Percentiles rank a stretch among this genome's conserved stretches.
Evolutionary conservation across 1,140 invertebrate genomes (phyloP).

Genomic region (Oryctes rhinoceros): DNA sequence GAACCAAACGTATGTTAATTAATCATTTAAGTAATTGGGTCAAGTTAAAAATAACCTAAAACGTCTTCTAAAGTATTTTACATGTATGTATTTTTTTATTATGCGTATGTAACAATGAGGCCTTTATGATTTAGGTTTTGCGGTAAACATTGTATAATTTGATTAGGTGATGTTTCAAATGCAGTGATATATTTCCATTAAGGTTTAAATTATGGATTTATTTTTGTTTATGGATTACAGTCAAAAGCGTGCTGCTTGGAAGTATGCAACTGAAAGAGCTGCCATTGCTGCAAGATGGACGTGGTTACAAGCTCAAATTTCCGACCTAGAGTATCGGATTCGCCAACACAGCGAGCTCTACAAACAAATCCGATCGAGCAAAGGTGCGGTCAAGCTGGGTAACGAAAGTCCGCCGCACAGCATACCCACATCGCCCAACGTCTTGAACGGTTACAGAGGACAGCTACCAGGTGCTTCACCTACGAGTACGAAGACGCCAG

Average conservation of each 20-base stretch:
- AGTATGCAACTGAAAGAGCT: constrained; percentile 82
- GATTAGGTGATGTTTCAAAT: too few species aligned
- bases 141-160: too few species aligned
- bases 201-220: too few species aligned
- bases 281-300: constrained; percentile 87
- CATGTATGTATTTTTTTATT: too few species aligned
- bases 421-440: constrained; percentile 54
- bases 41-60: too few species aligned
- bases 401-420: constrained; percentile 49
- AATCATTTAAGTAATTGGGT: too few species aligned
- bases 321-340: constrained; percentile 91
- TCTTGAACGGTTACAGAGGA: constrained; percentile 71
- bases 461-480: constrained; percentile 65
- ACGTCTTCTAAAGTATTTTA: too few species aligned
- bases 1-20: too few species aligned
- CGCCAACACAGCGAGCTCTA: constrained; percentile 87
- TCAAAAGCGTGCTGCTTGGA: constrained; percentile 83
- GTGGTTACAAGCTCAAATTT: constrained; percentile 91
- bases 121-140: too few species aligned
- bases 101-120: too few species aligned
- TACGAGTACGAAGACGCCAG: constrained; percentile 53
- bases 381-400: constrained; percentile 65
- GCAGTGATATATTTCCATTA: too few species aligned
- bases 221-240: constrained; percentile 65
- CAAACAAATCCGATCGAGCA: constrained; percentile 69